Evolutionary conservation across 2,888 invertebrate genomes (phyloP), one percentile per base, ranked within the genome.

Genomic region (Apodemia duryi): DNA sequence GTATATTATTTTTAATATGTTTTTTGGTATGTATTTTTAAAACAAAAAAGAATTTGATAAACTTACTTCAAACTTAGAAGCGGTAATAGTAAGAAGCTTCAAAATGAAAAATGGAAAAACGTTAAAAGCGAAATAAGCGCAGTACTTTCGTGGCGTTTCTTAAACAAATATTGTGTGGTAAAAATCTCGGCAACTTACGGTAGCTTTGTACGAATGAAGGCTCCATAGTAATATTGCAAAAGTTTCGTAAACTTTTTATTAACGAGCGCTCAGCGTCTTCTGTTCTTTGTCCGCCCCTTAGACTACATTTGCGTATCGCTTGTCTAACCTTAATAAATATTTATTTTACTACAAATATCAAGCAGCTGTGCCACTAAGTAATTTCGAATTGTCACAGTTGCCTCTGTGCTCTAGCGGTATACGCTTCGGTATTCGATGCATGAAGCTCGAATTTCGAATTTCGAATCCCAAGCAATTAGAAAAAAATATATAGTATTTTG

Each of bases 161-260:
- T 69, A 62, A 66, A 63, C 66, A 67, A 67, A 68, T 63, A 65
- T 65, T 68, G 65, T 68, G 65, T 64, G 51, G 64, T 65, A 43
- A 52, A 65, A 65, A 66, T 62, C 64, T 64, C 68, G 68, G 65
- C 70, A 57, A 57, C 11, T 57, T 57, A 32, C 57, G 6, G 57
- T 13, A 35, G 57, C 57, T 69, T 71, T 68, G 66, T 73, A 76
- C 80, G 79, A 81, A 81, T 79, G 79, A 77, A 79, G 77, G 77
- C 74, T 74, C 75, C 81, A 81, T 82, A 77, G 82, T 82, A 77
- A 88, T 88, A 91, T 89, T 88, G 80, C 85, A 67, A 87, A 91
- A 91, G 84, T 90, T 90, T 76, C 68, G 67, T 72, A 69, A 86
- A 85, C 77, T 86, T 88, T 85, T 85, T 88, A 88, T 86, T 82